Evolutionary conservation across 2,888 invertebrate genomes (phyloP).

Genomic region (Cylloceria caligata): DNA sequence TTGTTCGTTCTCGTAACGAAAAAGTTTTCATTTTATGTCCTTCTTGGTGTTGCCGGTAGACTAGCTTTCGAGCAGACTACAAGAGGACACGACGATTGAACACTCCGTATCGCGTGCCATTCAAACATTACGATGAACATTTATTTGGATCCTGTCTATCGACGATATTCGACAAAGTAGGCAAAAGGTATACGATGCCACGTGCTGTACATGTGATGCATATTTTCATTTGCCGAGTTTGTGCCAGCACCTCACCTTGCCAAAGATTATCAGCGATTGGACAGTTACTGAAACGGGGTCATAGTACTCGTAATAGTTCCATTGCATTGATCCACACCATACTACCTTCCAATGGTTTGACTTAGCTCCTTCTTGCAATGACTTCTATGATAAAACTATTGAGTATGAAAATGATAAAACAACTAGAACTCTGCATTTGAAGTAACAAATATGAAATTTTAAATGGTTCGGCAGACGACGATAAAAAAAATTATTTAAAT

Average conservation of each 20-base stretch:
- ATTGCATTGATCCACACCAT: background rate
- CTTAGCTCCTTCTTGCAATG: background rate
- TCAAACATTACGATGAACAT: slow-evolving; percentile 69
- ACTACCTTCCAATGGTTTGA: background rate
- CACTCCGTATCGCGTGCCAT: slow-evolving; percentile 71
- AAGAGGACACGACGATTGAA: background rate
- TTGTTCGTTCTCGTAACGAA: slow-evolving; percentile 12
- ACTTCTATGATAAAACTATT: background rate
- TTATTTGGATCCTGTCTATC: slow-evolving; percentile 70
- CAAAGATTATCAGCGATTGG: slow-evolving; percentile 27
- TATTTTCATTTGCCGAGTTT: slow-evolving; percentile 37
- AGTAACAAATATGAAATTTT: too few species aligned
- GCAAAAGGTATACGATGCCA: slow-evolving; percentile 15
- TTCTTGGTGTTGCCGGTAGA: background rate
- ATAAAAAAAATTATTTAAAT: background rate
- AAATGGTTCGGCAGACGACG: too few species aligned
- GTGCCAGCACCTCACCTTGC: slow-evolving; percentile 18
- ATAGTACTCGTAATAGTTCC: background rate
- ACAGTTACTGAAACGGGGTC: slow-evolving; percentile 34
- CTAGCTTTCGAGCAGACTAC: background rate
- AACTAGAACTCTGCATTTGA: too few species aligned
- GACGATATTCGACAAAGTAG: slow-evolving; percentile 64
- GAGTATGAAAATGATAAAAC: too few species aligned
- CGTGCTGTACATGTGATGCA: background rate
- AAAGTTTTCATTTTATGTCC: slow-evolving; percentile 22